Evolutionary conservation across 2,113 vertebrate genomes (phyloP).

Genomic region (Trichomycterus rosablanca): DNA sequence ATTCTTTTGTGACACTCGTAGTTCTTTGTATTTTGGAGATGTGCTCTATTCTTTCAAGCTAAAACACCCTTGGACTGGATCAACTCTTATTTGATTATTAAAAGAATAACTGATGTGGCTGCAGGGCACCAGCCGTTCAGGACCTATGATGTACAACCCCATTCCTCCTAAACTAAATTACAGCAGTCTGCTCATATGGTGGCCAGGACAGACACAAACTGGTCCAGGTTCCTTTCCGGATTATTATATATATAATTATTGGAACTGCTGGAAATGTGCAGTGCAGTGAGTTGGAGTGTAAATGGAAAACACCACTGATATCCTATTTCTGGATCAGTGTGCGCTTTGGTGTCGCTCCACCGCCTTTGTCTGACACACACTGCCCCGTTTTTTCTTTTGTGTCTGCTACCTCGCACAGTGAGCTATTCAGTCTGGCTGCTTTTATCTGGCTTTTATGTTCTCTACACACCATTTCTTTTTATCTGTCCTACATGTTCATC

Average conservation of each 20-base stretch:
- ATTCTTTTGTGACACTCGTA: too few relatives aligned
- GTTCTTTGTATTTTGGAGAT: background rate
- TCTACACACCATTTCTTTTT: too few relatives aligned
- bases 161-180: background rate
- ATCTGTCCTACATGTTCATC: too few relatives aligned
- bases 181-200: background rate
- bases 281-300: background rate
- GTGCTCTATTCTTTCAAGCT: background rate
- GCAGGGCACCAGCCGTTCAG: background rate
- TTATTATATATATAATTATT: too few relatives aligned
- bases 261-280: too few relatives aligned
- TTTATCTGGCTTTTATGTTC: constrained; percentile 2
- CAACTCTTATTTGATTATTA: background rate
- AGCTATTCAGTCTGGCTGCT: background rate
- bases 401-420: constrained; percentile 5
- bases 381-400: constrained; percentile 11
- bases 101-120: background rate
- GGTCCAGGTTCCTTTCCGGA: too few relatives aligned
- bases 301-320: background rate
- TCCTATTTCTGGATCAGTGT: background rate
- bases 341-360: background rate
- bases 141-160: background rate
- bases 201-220: background rate
- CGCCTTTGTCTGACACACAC: background rate
- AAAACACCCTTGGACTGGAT: background rate